Percentiles rank a stretch among this genome's conserved stretches.
These are phyloP conservation scores for Drosophila silvestris DNA, from an alignment of 2,888 invertebrate genomes.

Conservation along the genomic window DNA sequence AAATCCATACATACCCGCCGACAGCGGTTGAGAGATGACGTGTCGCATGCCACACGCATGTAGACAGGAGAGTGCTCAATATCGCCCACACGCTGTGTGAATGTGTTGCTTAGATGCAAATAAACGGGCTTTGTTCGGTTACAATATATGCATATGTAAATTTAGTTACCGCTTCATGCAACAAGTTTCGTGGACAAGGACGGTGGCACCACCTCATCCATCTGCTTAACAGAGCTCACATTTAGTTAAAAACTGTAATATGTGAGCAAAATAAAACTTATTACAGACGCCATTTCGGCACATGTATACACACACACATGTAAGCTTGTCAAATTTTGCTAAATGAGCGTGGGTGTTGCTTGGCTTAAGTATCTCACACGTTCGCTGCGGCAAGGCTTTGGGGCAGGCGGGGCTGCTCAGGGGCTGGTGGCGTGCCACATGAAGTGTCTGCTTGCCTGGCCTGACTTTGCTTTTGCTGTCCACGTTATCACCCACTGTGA, in stretches of 20 bases:
- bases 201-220: background rate
- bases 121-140: slow-evolving; percentile 32
- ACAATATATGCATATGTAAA: slow-evolving; percentile 33
- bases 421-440: slow-evolving; percentile 44
- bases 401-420: slow-evolving; percentile 1
- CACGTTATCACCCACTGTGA: slow-evolving; percentile 75
- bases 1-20: slow-evolving; percentile 61
- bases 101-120: slow-evolving; percentile 36
- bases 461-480: slow-evolving; percentile 59
- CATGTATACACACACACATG: slow-evolving; percentile 5
- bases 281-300: slow-evolving; percentile 59
- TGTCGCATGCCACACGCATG: slow-evolving; percentile 29
- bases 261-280: slow-evolving; percentile 42
- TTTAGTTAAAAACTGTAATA: slow-evolving; percentile 41
- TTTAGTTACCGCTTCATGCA: slow-evolving; percentile 34
- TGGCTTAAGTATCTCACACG: slow-evolving; percentile 53
- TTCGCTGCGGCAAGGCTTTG: slow-evolving; percentile 2
- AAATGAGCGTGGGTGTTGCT: slow-evolving; percentile 63
- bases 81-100: slow-evolving; percentile 24
- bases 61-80: slow-evolving; percentile 1
- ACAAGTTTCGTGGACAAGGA: slow-evolving; percentile 53
- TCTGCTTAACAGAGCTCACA: background rate
- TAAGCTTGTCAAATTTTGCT: slow-evolving; percentile 39
- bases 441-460: slow-evolving; percentile 55
- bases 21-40: slow-evolving; percentile 64